Conservation (phyloP, 2,113 vertebrate genomes). For the Oophaga pumilio region DNA sequence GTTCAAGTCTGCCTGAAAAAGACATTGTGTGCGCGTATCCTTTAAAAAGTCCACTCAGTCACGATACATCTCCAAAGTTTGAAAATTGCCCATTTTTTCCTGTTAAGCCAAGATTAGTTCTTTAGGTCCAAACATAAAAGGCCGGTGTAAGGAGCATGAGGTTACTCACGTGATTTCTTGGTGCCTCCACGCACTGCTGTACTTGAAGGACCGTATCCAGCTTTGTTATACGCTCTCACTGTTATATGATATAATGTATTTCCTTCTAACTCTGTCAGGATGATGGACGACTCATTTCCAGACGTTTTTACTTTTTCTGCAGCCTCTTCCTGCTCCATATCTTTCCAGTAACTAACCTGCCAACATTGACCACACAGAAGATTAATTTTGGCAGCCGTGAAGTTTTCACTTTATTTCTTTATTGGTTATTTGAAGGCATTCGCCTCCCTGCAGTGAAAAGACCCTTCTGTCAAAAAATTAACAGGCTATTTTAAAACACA, state of each 20-base stretch:
- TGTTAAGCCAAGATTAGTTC: neutral
- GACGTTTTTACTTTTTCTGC: conserved; percentile 81
- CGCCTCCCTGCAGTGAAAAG: neutral
- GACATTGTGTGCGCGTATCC: too few relatives aligned
- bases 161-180: conserved; percentile 87
- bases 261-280: conserved; percentile 86
- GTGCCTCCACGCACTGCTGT: conserved; percentile 76
- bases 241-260: conserved; percentile 86
- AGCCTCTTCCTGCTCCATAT: conserved; percentile 84
- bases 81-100: neutral
- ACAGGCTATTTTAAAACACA: neutral
- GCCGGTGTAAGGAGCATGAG: conserved; percentile 44
- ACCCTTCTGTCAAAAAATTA: conserved; percentile 25
- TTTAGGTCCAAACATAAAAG: neutral
- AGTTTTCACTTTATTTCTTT: conserved; percentile 42
- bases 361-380: conserved; percentile 59
- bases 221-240: conserved; percentile 90
- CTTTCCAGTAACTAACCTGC: conserved; percentile 91
- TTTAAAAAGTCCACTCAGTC: too few relatives aligned
- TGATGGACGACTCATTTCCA: conserved; percentile 85
- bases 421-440: conserved; percentile 14
- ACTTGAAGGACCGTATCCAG: conserved; percentile 89
- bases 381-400: conserved; percentile 58
- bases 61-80: neutral
- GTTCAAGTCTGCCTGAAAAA: too few relatives aligned